Percentiles rank a stretch among this genome's conserved stretches.
These are phyloP conservation scores for Spatulosminthurus flaviceps DNA, from an alignment of 2,888 invertebrate species.

Conservation along the genomic window DNA sequence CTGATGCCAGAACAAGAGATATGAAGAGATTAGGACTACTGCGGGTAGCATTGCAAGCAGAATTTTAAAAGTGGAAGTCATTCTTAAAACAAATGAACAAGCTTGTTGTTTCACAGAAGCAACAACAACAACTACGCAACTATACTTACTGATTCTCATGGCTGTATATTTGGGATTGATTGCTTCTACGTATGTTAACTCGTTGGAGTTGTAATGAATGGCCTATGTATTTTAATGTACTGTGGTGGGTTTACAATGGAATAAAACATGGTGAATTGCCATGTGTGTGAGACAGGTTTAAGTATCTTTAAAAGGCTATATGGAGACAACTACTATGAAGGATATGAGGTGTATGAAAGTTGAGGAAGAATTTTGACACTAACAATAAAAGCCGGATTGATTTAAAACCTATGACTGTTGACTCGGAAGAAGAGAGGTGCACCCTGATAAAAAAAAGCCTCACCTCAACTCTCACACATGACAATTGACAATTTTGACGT, in stretches of 20 bases:
- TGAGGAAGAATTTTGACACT: conserved; percentile 29
- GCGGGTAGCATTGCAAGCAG: too few relatives aligned
- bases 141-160: background rate
- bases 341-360: conserved; percentile 21
- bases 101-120: too few relatives aligned
- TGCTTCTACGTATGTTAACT: background rate
- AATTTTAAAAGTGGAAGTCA: too few relatives aligned
- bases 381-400: conserved; percentile 34
- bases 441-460: conserved; percentile 34
- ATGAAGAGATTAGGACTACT: too few relatives aligned
- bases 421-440: conserved; percentile 36
- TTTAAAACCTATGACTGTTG: conserved; percentile 35
- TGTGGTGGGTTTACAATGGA: background rate
- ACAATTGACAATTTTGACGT: conserved; percentile 46
- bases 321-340: background rate
- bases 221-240: too few relatives aligned
- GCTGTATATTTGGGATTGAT: background rate
- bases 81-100: too few relatives aligned
- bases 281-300: background rate
- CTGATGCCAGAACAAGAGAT: too few relatives aligned
- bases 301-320: background rate
- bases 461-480: conserved; percentile 35
- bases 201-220: conserved; percentile 18
- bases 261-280: background rate
- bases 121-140: too few relatives aligned